phyloP scores from a whole-genome alignment of 2,113 vertebrate genomes.

The Brachionichthys hirsutus region DNA sequence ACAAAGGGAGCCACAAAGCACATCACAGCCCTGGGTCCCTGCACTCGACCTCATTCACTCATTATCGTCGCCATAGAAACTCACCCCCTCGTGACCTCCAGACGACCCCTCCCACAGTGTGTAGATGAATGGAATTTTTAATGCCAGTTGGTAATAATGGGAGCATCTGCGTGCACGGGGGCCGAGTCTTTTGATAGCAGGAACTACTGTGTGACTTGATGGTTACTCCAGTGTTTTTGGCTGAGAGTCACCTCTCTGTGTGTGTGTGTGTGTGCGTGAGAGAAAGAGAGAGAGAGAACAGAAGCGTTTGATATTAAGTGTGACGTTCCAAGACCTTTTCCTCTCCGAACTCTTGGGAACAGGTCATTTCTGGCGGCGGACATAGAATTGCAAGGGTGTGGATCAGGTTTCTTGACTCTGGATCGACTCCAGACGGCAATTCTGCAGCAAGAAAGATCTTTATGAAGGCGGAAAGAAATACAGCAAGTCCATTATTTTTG shows the following conservation, averaged over 20 bases:
- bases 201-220: conserved; percentile 9
- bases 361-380: conserved; percentile 39
- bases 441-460: conserved; percentile 41
- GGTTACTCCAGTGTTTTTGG: conserved; percentile 9
- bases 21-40: conserved; percentile 80
- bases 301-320: conserved; percentile 22
- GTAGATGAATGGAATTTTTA: conserved; percentile 29
- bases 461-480: conserved; percentile 38
- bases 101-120: conserved; percentile 48
- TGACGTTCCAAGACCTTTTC: conserved; percentile 29
- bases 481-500: conserved; percentile 63
- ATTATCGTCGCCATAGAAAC: conserved; percentile 84
- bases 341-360: conserved; percentile 44
- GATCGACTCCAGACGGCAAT: conserved; percentile 55
- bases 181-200: conserved; percentile 26
- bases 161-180: conserved; percentile 10
- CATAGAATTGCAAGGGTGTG: conserved; percentile 47
- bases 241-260: no score
- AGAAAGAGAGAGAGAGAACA: no score
- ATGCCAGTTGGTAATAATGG: conserved; percentile 13
- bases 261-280: not conserved
- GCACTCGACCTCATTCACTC: conserved; percentile 80
- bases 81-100: conserved; percentile 53
- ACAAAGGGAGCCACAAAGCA: conserved; percentile 79
- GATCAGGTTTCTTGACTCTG: conserved; percentile 70